Evolutionary conservation across 92 coral and sea anemone species (phyloP).

Genomic region (Epizoanthus rinbou): DNA sequence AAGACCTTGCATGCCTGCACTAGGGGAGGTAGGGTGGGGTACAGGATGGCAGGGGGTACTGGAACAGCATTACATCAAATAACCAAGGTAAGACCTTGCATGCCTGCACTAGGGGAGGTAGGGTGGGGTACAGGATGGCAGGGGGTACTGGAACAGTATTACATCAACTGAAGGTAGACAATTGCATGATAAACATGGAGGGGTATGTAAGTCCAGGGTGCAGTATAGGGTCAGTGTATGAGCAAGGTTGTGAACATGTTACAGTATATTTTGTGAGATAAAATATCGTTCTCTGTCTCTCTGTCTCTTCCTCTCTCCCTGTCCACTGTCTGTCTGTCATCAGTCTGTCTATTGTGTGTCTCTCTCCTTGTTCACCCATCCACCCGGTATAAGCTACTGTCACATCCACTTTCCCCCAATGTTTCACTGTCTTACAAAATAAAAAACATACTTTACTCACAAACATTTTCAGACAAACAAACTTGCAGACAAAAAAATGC

Average conservation of each 20-base stretch:
- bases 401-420: not conserved
- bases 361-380: too few species aligned
- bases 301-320: too few species aligned
- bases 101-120: not conserved
- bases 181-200: not conserved
- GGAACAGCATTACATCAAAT: conserved; percentile 64
- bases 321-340: too few species aligned
- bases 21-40: not conserved
- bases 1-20: not conserved
- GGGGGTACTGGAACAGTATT: not conserved
- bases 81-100: conserved; percentile 55
- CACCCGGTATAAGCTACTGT: too few species aligned
- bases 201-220: not conserved
- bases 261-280: not conserved
- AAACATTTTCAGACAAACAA: too few species aligned
- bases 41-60: conserved; percentile 53
- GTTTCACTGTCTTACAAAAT: too few species aligned
- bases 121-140: not conserved
- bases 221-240: too few species aligned
- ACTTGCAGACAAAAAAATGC: too few species aligned
- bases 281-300: not conserved
- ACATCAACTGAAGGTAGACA: not conserved
- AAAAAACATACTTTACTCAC: too few species aligned
- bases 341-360: too few species aligned
- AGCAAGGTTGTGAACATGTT: too few species aligned